phyloP scores from a whole-genome alignment of 2,888 invertebrate genomes.

The Hanleya hanleyi region DNA sequence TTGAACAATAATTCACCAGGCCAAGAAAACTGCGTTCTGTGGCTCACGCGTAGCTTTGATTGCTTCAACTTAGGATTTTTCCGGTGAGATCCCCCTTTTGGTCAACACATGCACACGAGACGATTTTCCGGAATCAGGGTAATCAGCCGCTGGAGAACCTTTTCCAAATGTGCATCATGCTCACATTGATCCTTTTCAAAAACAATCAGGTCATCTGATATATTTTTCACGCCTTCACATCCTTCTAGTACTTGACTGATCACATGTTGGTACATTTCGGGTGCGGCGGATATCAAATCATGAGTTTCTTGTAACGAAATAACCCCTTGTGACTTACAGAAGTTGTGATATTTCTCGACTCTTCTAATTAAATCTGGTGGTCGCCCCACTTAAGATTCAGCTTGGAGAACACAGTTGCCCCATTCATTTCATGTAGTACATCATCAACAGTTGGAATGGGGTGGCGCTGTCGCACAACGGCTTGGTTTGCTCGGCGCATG shows the following conservation, averaged over 20 bases:
- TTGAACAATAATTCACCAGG: background rate
- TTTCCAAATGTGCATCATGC: background rate
- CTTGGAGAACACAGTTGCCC: constrained; percentile 13
- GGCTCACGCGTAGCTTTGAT: background rate
- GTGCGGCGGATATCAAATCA: background rate
- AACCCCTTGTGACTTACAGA: background rate
- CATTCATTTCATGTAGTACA: constrained; percentile 5
- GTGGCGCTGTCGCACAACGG: background rate
- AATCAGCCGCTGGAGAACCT: background rate
- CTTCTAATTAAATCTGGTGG: constrained; percentile 10
- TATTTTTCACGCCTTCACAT: background rate
- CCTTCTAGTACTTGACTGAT: background rate
- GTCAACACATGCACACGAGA: background rate
- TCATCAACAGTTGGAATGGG: constrained; percentile 6
- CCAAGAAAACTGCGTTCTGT: background rate
- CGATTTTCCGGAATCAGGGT: too few relatives aligned
- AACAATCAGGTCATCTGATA: background rate
- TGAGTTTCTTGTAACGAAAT: background rate
- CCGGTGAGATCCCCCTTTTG: background rate
- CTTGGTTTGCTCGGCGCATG: background rate
- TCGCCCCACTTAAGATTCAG: constrained; percentile 1
- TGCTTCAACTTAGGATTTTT: background rate
- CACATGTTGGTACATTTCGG: background rate
- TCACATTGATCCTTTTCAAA: background rate
- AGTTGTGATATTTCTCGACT: background rate